A percentile compares a stretch with the other conserved stretches of the same genome.
Evolutionary conservation across 2,888 invertebrate species (phyloP).

Genomic region (Nymphalis c-album): DNA sequence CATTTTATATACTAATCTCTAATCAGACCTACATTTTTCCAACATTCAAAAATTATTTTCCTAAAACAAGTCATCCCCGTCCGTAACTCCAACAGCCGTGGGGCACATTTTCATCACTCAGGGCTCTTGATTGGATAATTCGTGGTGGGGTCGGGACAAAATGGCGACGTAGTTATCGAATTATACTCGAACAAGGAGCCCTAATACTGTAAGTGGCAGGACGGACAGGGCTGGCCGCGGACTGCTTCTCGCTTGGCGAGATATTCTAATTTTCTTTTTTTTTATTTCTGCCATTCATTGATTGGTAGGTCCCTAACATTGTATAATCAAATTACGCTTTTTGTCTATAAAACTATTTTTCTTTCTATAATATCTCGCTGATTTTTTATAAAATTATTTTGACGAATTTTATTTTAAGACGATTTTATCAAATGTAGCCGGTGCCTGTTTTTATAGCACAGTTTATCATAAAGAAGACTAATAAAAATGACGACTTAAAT

Average conservation of each 20-base stretch:
- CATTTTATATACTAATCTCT: too few relatives aligned
- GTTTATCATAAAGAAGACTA: too few relatives aligned
- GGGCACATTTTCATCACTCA: conserved; percentile 23
- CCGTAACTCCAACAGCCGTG: conserved; percentile 8
- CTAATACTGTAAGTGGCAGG: conserved; percentile 57
- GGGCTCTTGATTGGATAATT: conserved; percentile 43
- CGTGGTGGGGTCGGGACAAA: conserved; percentile 44
- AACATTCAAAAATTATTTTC: not conserved
- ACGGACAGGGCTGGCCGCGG: conserved; percentile 45
- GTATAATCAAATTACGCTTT: too few relatives aligned
- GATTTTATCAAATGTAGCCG: too few relatives aligned
- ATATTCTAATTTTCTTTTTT: not conserved
- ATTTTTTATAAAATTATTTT: too few relatives aligned
- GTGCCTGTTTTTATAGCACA: too few relatives aligned
- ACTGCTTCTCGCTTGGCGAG: not conserved
- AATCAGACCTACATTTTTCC: not conserved
- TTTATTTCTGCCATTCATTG: too few relatives aligned
- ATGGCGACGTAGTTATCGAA: conserved; percentile 61
- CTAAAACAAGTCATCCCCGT: conserved; percentile 14
- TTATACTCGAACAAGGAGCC: conserved; percentile 62
- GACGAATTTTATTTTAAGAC: too few relatives aligned
- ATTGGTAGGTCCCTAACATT: too few relatives aligned
- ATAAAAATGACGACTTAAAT: too few relatives aligned
- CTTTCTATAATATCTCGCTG: too few relatives aligned
- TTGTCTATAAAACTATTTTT: too few relatives aligned